Evolutionary conservation across 1,140 invertebrate species (phyloP).

Genomic region (Apis laboriosa): DNA sequence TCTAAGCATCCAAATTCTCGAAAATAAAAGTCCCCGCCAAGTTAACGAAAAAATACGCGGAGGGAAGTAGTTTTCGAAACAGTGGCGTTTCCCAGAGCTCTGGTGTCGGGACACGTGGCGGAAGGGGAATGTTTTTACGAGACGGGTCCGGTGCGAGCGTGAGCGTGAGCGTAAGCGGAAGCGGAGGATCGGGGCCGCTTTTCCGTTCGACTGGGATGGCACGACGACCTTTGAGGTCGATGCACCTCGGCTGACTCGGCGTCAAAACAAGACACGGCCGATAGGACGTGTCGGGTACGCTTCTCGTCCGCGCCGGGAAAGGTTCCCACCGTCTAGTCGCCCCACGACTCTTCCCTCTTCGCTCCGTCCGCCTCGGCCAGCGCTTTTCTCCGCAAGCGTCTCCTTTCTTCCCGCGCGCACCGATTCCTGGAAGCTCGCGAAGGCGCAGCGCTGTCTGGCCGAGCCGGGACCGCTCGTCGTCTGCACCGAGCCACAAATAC

Average conservation of each 20-base stretch:
- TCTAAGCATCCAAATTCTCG: no score
- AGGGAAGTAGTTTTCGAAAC: neutral
- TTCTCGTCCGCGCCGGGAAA: conserved; percentile 61
- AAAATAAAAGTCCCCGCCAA: no score
- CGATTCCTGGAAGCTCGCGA: conserved; percentile 74
- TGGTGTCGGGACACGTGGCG: conserved; percentile 14
- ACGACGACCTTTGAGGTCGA: conserved; percentile 80
- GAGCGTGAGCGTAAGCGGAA: conserved; percentile 36
- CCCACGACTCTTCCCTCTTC: conserved; percentile 53
- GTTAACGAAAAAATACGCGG: neutral
- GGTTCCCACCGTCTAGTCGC: conserved; percentile 79
- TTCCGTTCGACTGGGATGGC: conserved; percentile 52
- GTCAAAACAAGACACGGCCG: conserved; percentile 78
- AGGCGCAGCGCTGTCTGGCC: conserved; percentile 81
- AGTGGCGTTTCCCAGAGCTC: neutral
- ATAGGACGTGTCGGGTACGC: conserved; percentile 63
- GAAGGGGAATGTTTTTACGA: conserved; percentile 35
- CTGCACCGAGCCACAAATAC: conserved; percentile 68
- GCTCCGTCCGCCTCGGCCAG: neutral
- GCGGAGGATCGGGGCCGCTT: conserved; percentile 3
- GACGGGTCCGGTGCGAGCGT: neutral
- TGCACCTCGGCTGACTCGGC: conserved; percentile 71
- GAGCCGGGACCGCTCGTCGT: conserved; percentile 68
- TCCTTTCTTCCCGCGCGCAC: conserved; percentile 58
- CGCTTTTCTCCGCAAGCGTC: conserved; percentile 35